Percentiles rank a stretch among this genome's conserved stretches.
These are phyloP conservation scores for Ommatoiulus sabulosus DNA, from an alignment of 2,888 invertebrate genomes.

Conservation along the genomic window DNA sequence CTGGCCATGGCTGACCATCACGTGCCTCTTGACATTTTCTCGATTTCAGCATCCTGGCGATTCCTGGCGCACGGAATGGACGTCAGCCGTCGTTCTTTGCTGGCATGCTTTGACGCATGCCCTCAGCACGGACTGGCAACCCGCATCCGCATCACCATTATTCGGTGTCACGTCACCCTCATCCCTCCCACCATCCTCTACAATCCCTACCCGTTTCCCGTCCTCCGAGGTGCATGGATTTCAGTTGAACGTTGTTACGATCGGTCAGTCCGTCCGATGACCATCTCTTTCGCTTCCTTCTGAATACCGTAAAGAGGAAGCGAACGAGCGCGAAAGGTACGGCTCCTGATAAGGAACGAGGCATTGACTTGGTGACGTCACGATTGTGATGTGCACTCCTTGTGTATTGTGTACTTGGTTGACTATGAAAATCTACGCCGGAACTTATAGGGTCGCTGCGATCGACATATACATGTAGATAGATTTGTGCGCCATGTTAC, in stretches of 20 bases:
- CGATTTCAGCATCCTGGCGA: constrained; percentile 4
- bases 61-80: constrained; percentile 19
- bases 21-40: constrained; percentile 6
- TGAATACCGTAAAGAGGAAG: background rate
- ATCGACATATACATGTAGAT: no score
- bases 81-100: constrained; percentile 23
- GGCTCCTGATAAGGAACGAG: background rate
- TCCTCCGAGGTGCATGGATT: background rate
- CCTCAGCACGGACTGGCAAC: background rate
- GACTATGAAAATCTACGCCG: no score
- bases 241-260: no score
- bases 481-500: no score
- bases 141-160: background rate
- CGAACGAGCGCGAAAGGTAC: background rate
- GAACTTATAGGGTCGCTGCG: no score
- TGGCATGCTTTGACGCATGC: background rate
- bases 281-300: background rate
- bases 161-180: background rate
- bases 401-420: no score
- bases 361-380: background rate
- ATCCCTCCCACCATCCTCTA: no score
- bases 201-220: background rate
- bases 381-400: background rate
- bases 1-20: background rate
- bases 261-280: background rate